These are phyloP conservation scores for Tigriopus californicus DNA, from an alignment of 2,888 invertebrate genomes.

Conservation along the genomic window DNA sequence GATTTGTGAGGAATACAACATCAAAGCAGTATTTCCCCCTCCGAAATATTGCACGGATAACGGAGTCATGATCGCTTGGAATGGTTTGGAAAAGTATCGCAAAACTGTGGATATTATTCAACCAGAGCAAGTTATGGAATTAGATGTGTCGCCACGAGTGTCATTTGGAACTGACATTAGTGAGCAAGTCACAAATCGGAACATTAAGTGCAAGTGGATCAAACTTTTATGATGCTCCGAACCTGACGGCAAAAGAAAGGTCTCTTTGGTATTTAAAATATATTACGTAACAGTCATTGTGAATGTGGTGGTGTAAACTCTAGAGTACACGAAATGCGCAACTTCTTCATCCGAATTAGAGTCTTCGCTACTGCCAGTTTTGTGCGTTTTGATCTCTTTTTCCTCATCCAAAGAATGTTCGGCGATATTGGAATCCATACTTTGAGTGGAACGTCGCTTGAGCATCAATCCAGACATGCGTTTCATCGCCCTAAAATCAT, in stretches of 20 bases:
- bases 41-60: conserved; percentile 83
- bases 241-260: too few relatives aligned
- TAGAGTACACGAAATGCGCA: too few relatives aligned
- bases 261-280: too few relatives aligned
- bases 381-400: too few relatives aligned
- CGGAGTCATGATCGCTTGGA: conserved; percentile 98
- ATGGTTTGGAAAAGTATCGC: conserved; percentile 61
- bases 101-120: conserved; percentile 32
- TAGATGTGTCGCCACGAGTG: conserved; percentile 33
- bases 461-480: conserved; percentile 19
- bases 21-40: conserved; percentile 45
- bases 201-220: conserved; percentile 37
- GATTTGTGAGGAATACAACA: background rate
- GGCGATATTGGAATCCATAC: too few relatives aligned
- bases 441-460: conserved; percentile 18
- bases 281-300: too few relatives aligned
- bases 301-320: too few relatives aligned
- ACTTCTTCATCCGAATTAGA: too few relatives aligned
- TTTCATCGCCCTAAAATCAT: too few relatives aligned
- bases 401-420: too few relatives aligned
- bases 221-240: too few relatives aligned
- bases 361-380: too few relatives aligned
- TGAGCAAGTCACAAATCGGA: conserved; percentile 35
- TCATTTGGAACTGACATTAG: conserved; percentile 42
- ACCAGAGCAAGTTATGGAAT: conserved; percentile 40